Evolutionary conservation across 35 echinoderm and acorn worm species (phyloP).

Genomic region (Apostichopus parvimensis): DNA sequence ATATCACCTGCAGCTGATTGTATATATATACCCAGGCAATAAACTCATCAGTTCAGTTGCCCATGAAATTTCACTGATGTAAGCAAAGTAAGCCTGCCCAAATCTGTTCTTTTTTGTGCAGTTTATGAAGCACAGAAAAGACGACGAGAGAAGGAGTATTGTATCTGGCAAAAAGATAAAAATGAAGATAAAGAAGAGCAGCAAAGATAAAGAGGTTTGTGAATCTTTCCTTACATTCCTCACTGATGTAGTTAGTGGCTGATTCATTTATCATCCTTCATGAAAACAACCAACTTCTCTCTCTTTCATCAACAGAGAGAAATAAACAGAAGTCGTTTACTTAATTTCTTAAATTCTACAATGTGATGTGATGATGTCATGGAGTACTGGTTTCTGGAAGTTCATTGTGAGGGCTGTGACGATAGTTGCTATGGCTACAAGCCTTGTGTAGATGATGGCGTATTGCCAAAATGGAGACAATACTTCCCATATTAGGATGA

Average conservation of each 20-base stretch:
- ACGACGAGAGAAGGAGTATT: constrained; percentile 64
- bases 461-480: too few species aligned
- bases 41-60: not conserved
- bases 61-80: not conserved
- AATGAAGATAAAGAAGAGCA: constrained; percentile 83
- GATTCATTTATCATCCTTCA: not conserved
- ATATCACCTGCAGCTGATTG: not conserved
- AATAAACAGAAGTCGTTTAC: not conserved
- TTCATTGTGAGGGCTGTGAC: not conserved
- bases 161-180: constrained; percentile 80
- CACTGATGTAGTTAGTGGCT: not conserved
- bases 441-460: not conserved
- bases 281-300: not conserved
- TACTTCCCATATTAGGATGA: too few species aligned
- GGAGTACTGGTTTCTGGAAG: not conserved
- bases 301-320: constrained; percentile 14
- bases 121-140: constrained; percentile 66
- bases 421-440: not conserved
- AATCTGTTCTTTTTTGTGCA: not conserved
- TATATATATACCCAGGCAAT: not conserved
- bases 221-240: not conserved
- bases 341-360: constrained; percentile 42
- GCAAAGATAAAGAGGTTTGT: constrained; percentile 83
- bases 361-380: not conserved
- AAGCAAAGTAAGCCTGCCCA: too few species aligned